Percentiles rank a stretch among this genome's conserved stretches.
These are phyloP conservation scores for Reticulitermes speratus DNA, from an alignment of 1,140 invertebrate species.

Conservation along the genomic window DNA sequence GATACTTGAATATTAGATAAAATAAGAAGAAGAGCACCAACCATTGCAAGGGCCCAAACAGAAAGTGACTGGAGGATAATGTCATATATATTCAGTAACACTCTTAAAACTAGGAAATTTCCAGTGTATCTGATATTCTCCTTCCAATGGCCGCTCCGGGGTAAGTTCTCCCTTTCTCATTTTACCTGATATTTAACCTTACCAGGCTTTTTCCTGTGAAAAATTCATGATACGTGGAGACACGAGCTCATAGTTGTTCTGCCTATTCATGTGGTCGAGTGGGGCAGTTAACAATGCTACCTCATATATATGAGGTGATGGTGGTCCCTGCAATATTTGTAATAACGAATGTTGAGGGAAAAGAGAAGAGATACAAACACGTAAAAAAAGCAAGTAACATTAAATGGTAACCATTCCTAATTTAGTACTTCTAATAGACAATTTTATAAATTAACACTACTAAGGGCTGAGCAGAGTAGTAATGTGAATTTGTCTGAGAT, in stretches of 20 bases:
- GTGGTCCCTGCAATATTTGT: conserved; percentile 6
- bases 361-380: background rate
- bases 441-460: background rate
- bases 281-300: background rate
- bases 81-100: background rate
- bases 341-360: background rate
- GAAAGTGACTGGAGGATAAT: background rate
- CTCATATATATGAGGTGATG: background rate
- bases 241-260: background rate
- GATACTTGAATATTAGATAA: background rate
- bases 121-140: too few species aligned
- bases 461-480: too few species aligned
- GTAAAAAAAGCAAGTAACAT: background rate
- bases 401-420: background rate
- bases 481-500: too few species aligned
- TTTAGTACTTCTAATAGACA: background rate
- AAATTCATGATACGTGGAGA: background rate
- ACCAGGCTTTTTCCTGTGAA: conserved; percentile 1
- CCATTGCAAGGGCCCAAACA: background rate
- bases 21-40: background rate
- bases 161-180: background rate
- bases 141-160: too few species aligned
- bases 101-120: too few species aligned
- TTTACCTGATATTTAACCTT: background rate
- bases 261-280: background rate